A percentile compares a stretch with the other conserved stretches of the same genome.
phyloP scores from a whole-genome alignment of 2,888 invertebrate genomes.

The Caenorhabditis becei region DNA sequence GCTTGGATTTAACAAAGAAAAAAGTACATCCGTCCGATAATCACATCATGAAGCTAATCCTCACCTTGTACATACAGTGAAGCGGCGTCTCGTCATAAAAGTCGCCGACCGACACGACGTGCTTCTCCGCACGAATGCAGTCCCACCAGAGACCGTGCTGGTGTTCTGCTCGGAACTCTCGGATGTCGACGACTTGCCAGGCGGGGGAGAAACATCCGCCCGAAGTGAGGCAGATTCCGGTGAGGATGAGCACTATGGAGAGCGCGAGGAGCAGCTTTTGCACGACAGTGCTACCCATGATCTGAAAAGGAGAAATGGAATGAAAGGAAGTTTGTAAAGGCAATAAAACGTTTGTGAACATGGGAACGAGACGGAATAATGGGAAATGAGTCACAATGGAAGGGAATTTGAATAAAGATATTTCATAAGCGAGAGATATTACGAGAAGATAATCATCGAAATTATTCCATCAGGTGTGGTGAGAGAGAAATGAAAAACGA shows the following conservation, averaged over 20 bases:
- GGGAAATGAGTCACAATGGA: constrained; percentile 34
- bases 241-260: constrained; percentile 78
- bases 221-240: constrained; percentile 76
- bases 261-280: constrained; percentile 78
- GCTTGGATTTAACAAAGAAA: background rate
- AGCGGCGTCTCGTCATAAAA: constrained; percentile 81
- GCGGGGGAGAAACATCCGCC: constrained; percentile 77
- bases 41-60: constrained; percentile 16
- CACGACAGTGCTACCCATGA: constrained; percentile 68
- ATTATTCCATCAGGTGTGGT: constrained; percentile 41
- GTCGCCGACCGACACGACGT: constrained; percentile 81
- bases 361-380: background rate
- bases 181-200: constrained; percentile 81
- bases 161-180: constrained; percentile 81
- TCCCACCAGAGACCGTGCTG: constrained; percentile 82
- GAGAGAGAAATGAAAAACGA: constrained; percentile 32
- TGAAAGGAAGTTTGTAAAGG: background rate
- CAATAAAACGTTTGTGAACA: constrained; percentile 5
- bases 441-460: constrained; percentile 55
- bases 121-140: constrained; percentile 80
- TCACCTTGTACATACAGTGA: constrained; percentile 81
- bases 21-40: constrained; percentile 29
- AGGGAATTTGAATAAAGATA: background rate
- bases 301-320: constrained; percentile 10
- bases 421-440: constrained; percentile 6